A percentile compares a stretch with the other conserved stretches of the same genome.
Conservation (phyloP, 2,113 vertebrate species). For the Forbesichthys agassizii region DNA sequence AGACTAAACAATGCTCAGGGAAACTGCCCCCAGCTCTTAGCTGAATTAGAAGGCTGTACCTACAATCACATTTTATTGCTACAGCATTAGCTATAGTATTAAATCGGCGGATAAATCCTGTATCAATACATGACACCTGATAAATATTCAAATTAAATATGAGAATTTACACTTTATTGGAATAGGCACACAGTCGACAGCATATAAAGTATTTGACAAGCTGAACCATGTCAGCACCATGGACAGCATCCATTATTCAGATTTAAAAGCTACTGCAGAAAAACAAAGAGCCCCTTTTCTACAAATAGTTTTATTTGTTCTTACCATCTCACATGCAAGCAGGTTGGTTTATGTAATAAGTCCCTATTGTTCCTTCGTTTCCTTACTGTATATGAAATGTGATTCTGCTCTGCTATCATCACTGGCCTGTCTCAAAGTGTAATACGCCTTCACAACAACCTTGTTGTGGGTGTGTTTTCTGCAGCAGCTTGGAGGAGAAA, state of each 20-base stretch:
- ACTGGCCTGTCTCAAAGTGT: too few species aligned
- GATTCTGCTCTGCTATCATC: too few species aligned
- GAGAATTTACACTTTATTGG: background rate
- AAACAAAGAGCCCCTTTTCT: too few species aligned
- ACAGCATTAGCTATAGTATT: constrained; percentile 43
- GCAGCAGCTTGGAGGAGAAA: too few species aligned
- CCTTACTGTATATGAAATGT: too few species aligned
- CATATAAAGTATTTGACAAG: constrained; percentile 11
- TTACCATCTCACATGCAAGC: too few species aligned
- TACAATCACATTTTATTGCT: constrained; percentile 53
- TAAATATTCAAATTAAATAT: background rate
- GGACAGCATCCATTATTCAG: constrained; percentile 42
- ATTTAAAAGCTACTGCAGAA: background rate
- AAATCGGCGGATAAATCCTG: constrained; percentile 10
- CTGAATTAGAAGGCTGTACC: constrained; percentile 42
- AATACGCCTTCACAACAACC: too few species aligned
- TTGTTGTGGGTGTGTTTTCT: too few species aligned
- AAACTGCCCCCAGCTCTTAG: constrained; percentile 60
- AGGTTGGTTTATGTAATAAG: too few species aligned
- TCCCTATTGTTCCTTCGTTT: too few species aligned
- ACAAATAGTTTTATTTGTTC: too few species aligned
- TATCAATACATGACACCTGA: constrained; percentile 1
- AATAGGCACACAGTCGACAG: background rate
- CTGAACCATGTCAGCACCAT: constrained; percentile 12
- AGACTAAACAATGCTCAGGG: constrained; percentile 49